Evolutionary conservation across 92 coral and sea anemone species (phyloP), one percentile per base, ranked within the genome.

Genomic region (Umimayanthus chanpuru): DNA sequence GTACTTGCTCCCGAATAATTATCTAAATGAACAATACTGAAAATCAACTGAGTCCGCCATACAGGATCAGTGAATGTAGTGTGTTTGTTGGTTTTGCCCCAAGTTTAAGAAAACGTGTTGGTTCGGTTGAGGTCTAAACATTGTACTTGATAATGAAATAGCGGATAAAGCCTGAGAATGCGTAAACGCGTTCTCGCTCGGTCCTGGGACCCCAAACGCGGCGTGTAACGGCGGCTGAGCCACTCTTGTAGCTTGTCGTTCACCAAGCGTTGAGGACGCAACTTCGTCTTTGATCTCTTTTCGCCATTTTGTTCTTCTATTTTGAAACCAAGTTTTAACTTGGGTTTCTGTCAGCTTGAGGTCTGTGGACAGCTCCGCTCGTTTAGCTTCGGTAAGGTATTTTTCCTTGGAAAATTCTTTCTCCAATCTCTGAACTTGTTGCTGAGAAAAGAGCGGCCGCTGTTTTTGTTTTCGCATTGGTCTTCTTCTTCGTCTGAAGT

Each of bases 241-340:
- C 6, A 41, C 43, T 29, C 87, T 68, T 4, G 87, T 36, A 25
- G 78, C 87, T 68, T 83, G 87, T 44, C 87, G 39, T 30, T 83
- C 87, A 67, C 87, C 87, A 43, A 83, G 73, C 50, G 87, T 67
- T 23, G 87, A 83, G 50, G 87, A 83, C 10, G 78, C 87, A 12
- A 77, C 89, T 74, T 91, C 93, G 85, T 88, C 90, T 82, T 71
- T 87, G 12, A 79, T 81, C 85, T 82, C 93, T 76, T 82, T 91
- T 70, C 89, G 89, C 93, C 93, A 91, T 76, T 91, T 91, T 36
- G 93, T 91, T 66, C 93, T 80, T 50, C 93, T 72, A 79, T 91
- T 91, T 80, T 91, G 93, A 50, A 91, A 91, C 93, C 93, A 91
- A 4, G 88, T 91, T 88, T 91, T 88, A 8, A 91, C 93, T 82